Percentiles rank a stretch among this genome's conserved stretches.
phyloP scores from a whole-genome alignment of 1,140 invertebrate genomes.

The Drosophila suzukii region DNA sequence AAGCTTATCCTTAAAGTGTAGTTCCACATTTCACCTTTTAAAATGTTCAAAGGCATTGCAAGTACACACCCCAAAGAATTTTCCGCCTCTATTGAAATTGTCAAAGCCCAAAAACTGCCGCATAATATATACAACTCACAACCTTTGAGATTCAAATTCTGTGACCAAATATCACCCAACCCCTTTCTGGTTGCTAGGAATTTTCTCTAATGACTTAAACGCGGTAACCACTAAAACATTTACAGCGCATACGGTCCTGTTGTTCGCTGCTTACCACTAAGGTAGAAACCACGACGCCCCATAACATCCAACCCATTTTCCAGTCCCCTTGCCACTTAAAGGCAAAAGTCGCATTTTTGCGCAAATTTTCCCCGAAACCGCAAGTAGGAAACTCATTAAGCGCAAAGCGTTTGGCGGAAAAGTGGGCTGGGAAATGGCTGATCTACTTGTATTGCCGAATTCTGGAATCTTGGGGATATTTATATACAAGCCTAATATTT shows the following conservation, averaged over 20 bases:
- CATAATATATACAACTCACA: background rate
- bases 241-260: slow-evolving; percentile 58
- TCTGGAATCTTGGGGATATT: background rate
- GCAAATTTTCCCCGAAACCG: slow-evolving; percentile 70
- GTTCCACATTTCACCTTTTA: no score
- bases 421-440: slow-evolving; percentile 28
- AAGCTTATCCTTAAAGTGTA: no score
- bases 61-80: background rate
- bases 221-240: slow-evolving; percentile 80
- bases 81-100: background rate
- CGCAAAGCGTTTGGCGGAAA: slow-evolving; percentile 64
- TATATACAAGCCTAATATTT: background rate
- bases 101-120: background rate
- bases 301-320: background rate
- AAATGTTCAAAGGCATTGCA: no score
- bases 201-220: slow-evolving; percentile 81
- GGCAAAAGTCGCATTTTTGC: slow-evolving; percentile 74
- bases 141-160: background rate
- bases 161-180: background rate
- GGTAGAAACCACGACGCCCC: slow-evolving; percentile 34
- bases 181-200: slow-evolving; percentile 58
- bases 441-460: background rate
- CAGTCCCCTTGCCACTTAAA: slow-evolving; percentile 32
- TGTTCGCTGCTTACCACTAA: slow-evolving; percentile 16
- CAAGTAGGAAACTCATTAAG: slow-evolving; percentile 78